These are phyloP conservation scores for Julus scanicus DNA, from an alignment of 2,888 invertebrate species.

Conservation along the genomic window DNA sequence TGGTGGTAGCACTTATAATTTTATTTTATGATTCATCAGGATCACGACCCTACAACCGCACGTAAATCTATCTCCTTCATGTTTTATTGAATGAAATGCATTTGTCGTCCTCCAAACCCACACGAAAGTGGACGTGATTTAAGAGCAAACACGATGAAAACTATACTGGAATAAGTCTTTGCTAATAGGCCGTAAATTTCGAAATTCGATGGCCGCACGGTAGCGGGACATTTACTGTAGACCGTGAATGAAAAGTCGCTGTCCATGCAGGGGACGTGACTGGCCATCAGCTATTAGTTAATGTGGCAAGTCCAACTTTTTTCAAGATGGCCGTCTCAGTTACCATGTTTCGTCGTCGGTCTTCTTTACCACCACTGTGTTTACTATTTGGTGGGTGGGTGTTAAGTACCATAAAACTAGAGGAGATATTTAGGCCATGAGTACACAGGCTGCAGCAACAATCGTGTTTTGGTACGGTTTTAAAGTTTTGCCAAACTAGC, in stretches of 20 bases:
- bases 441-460: neutral
- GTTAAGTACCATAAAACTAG: neutral
- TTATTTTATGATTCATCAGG: no score
- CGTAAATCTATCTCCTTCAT: neutral
- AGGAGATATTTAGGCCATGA: slow-evolving; percentile 34
- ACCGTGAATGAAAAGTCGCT: neutral
- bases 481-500: neutral
- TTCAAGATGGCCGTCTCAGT: neutral
- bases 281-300: neutral
- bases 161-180: neutral
- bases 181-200: neutral
- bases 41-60: neutral
- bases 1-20: no score
- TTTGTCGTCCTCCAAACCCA: neutral
- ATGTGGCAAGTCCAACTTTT: neutral
- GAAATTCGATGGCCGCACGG: neutral
- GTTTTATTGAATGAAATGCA: neutral
- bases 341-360: neutral
- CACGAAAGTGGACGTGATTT: neutral
- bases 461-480: slow-evolving; percentile 21
- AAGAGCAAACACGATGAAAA: neutral
- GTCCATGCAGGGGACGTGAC: neutral
- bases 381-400: slow-evolving; percentile 16
- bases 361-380: neutral
- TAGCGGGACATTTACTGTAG: neutral